These are phyloP conservation scores for Zophobas morio DNA, from an alignment of 1,140 invertebrate genomes.

Conservation along the genomic window DNA sequence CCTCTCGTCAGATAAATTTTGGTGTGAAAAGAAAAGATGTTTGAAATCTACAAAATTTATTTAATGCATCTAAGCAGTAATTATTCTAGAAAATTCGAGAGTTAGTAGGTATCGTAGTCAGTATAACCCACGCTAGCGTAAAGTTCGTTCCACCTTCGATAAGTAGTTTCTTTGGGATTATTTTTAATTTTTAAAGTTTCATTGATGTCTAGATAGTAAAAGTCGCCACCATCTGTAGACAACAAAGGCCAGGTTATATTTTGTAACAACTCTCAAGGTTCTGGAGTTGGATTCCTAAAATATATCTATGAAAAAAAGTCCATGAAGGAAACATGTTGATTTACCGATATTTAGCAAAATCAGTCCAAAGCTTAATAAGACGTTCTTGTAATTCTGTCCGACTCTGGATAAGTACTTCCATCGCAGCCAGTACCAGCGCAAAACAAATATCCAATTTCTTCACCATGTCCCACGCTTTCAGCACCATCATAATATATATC, in stretches of 20 bases:
- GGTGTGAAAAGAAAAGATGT: no score
- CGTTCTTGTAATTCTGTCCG: slow-evolving; percentile 44
- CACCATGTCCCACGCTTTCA: slow-evolving; percentile 49
- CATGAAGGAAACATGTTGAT: slow-evolving; percentile 2
- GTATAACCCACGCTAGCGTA: no score
- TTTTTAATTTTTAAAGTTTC: no score
- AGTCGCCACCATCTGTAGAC: neutral
- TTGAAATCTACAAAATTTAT: no score
- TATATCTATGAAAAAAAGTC: slow-evolving; percentile 7
- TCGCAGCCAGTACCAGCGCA: neutral
- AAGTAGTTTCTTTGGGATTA: no score
- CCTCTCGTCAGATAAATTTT: no score
- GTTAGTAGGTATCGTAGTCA: no score
- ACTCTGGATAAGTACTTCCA: slow-evolving; percentile 10
- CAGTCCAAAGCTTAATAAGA: slow-evolving; percentile 48
- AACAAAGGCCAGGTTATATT: neutral
- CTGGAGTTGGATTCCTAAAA: slow-evolving; percentile 35
- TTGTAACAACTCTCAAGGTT: slow-evolving; percentile 3
- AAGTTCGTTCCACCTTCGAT: no score
- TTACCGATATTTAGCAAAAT: slow-evolving; percentile 52
- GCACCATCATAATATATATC: slow-evolving; percentile 45
- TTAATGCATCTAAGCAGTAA: no score
- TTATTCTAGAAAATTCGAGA: no score
- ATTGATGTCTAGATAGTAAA: no score
- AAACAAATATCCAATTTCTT: slow-evolving; percentile 50